Evolutionary conservation across 2,113 vertebrate genomes (phyloP).

Genomic region (Desmodus rotundus): DNA sequence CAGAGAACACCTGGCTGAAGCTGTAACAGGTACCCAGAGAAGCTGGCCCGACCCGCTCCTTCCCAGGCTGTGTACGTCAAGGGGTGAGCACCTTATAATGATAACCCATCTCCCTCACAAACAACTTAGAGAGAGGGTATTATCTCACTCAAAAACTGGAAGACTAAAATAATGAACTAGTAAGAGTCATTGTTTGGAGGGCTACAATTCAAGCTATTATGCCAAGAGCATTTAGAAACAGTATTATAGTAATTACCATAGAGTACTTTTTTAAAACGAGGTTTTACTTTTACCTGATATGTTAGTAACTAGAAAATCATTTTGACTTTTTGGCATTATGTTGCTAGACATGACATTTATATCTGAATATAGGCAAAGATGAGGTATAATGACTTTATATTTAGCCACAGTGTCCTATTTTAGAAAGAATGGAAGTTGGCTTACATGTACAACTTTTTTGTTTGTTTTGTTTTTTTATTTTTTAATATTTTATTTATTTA

Average conservation of each 20-base stretch:
- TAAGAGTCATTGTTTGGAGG: not conserved
- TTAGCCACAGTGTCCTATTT: not conserved
- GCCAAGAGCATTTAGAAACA: not conserved
- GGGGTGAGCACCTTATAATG: not conserved
- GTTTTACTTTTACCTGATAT: not conserved
- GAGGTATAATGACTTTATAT: not conserved
- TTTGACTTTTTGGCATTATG: not conserved
- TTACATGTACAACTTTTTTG: not conserved
- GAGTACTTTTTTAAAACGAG: not conserved
- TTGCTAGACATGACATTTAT: not conserved
- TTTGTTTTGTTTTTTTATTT: too few relatives aligned
- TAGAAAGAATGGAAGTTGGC: not conserved
- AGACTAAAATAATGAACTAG: not conserved
- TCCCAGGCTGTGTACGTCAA: not conserved
- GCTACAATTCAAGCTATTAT: not conserved
- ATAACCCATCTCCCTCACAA: not conserved
- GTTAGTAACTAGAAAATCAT: not conserved
- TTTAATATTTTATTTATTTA: too few relatives aligned
- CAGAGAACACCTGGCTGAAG: not conserved
- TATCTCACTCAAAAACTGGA: not conserved
- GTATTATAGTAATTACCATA: not conserved
- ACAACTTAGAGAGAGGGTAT: not conserved
- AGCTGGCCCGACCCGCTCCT: accelerated
- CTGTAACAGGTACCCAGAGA: not conserved
- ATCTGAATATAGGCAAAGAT: not conserved